Evolutionary conservation across 2,113 vertebrate species (phyloP).

Genomic region (Chaetodon auriga): DNA sequence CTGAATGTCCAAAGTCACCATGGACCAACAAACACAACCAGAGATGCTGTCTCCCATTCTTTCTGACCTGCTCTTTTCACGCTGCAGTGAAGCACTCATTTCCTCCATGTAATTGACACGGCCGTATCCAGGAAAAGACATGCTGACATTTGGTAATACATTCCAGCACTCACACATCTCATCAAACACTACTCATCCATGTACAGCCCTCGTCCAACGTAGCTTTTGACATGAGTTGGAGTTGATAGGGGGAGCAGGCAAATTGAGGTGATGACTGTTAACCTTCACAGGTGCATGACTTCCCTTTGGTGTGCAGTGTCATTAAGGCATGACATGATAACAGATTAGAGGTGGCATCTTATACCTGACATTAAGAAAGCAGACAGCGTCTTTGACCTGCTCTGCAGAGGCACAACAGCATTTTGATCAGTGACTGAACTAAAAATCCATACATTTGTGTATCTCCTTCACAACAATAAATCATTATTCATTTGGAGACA

Average conservation of each 20-base stretch:
- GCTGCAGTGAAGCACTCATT: slow-evolving; percentile 1
- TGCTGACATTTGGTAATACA: slow-evolving; percentile 65
- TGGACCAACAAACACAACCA: not conserved
- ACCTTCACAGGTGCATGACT: slow-evolving; percentile 67
- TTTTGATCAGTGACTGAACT: slow-evolving; percentile 21
- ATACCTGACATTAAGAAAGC: slow-evolving; percentile 51
- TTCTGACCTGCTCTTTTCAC: slow-evolving; percentile 3
- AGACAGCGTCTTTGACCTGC: slow-evolving; percentile 25
- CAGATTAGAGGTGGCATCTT: slow-evolving; percentile 51
- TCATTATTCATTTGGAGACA: not conserved
- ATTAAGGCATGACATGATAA: slow-evolving; percentile 1
- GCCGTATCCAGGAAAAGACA: slow-evolving; percentile 38
- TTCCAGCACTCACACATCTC: slow-evolving; percentile 52
- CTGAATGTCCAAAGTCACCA: slow-evolving; percentile 15
- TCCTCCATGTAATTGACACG: slow-evolving; percentile 41
- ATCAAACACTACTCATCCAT: slow-evolving; percentile 64
- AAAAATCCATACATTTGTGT: slow-evolving; percentile 7
- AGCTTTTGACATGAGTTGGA: slow-evolving; percentile 61
- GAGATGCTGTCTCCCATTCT: slow-evolving; percentile 1
- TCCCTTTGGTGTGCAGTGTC: slow-evolving; percentile 30
- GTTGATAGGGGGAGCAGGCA: slow-evolving; percentile 57
- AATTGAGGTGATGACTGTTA: slow-evolving; percentile 69
- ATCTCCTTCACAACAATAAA: slow-evolving; percentile 21
- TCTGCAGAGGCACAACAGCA: not conserved
- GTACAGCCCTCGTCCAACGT: slow-evolving; percentile 20